Conservation (phyloP, 92 coral and sea anemone genomes). For the Blastomussa wellsi region DNA sequence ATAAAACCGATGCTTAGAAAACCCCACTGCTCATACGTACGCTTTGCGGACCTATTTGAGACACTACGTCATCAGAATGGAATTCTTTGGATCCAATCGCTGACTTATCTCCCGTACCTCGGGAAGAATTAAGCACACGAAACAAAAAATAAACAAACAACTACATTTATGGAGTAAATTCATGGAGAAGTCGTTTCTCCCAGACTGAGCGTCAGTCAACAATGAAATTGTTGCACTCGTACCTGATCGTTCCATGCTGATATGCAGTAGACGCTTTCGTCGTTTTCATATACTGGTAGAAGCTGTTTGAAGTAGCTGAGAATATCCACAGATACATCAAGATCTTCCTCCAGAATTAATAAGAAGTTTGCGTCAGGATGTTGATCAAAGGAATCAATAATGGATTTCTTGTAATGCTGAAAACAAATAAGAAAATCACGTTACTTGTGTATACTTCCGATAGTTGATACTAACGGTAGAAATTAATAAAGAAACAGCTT, state of each 20-base stretch:
- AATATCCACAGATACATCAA: conserved; percentile 59
- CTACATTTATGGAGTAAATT: too few species aligned
- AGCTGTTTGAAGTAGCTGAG: conserved; percentile 62
- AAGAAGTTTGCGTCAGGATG: conserved; percentile 55
- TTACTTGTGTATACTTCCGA: too few species aligned
- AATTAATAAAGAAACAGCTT: too few species aligned
- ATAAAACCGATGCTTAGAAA: background rate
- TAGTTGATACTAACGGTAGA: too few species aligned
- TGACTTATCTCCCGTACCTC: too few species aligned
- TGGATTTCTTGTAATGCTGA: conserved; percentile 61
- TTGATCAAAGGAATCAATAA: conserved; percentile 53
- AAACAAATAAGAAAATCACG: background rate
- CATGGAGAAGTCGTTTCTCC: too few species aligned
- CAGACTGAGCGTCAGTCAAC: background rate
- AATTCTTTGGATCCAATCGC: too few species aligned
- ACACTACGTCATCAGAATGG: too few species aligned
- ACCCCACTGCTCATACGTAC: background rate
- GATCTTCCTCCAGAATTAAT: conserved; percentile 60
- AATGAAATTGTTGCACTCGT: background rate
- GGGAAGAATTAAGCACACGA: too few species aligned
- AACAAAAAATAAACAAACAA: too few species aligned
- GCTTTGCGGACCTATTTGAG: background rate
- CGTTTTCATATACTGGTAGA: conserved; percentile 56
- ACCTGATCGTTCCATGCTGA: conserved; percentile 75
- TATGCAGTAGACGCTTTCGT: conserved; percentile 59